A percentile compares a stretch with the other conserved stretches of the same genome.
phyloP scores from a whole-genome alignment of 2,888 invertebrate genomes.

The Therioaphis trifolii region DNA sequence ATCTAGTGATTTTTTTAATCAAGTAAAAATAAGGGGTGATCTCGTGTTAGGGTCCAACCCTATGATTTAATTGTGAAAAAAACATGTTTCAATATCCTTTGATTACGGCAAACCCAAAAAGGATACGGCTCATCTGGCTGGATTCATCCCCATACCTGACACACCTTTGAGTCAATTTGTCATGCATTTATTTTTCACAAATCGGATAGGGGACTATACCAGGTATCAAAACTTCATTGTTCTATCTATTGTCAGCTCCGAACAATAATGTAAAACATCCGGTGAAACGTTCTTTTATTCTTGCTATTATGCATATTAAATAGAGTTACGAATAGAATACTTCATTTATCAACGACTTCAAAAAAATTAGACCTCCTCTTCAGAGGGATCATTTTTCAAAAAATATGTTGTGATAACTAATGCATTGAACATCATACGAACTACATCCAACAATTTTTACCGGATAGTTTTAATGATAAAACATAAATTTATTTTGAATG shows the following conservation, averaged over 20 bases:
- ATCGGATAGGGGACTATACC: slow-evolving; percentile 52
- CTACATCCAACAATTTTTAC: neutral
- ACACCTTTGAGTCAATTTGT: slow-evolving; percentile 59
- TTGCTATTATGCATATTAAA: slow-evolving; percentile 46
- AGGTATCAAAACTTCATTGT: slow-evolving; percentile 47
- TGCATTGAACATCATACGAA: neutral
- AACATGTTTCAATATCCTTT: slow-evolving; percentile 43
- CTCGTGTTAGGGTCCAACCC: slow-evolving; percentile 24
- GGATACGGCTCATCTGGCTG: slow-evolving; percentile 40
- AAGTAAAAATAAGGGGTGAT: slow-evolving; percentile 26
- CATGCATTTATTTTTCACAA: slow-evolving; percentile 58
- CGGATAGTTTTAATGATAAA: neutral
- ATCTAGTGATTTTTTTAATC: slow-evolving; percentile 1
- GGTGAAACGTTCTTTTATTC: slow-evolving; percentile 37
- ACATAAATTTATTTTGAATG: neutral
- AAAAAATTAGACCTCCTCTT: slow-evolving; percentile 21
- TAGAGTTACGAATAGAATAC: slow-evolving; percentile 49
- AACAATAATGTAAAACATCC: slow-evolving; percentile 58
- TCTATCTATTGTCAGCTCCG: slow-evolving; percentile 35
- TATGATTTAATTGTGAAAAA: slow-evolving; percentile 47
- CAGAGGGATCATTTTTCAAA: neutral
- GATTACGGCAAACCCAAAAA: slow-evolving; percentile 38
- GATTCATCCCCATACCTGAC: slow-evolving; percentile 45
- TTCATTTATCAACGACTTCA: slow-evolving; percentile 45
- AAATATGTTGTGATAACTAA: neutral